Base-by-base conservation (phyloP, 2,113 vertebrate species). In the Speoplatyrhinus poulsoni region DNA sequence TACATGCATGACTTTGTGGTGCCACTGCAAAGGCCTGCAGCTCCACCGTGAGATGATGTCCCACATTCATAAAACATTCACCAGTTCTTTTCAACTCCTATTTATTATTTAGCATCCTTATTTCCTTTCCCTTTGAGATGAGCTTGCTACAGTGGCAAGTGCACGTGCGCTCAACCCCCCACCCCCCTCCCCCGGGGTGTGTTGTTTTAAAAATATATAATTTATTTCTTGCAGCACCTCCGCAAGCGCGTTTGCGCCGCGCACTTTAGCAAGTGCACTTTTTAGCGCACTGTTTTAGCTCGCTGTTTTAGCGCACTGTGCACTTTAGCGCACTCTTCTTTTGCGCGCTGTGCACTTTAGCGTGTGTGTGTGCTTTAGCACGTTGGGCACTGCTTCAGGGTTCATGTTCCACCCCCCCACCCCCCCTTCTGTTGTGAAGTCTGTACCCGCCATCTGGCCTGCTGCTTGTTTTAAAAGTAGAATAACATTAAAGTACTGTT, bases 51-150 rank as follows among this genome's bases (percentile, higher is more conserved):
- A 88, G 83, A 89, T 90, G 88, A 90, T 90, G 87, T 92, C 89
- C 86, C 84, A 89, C 82, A 91, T 90, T 92, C 88, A 91, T 91
- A 80, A 92, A 92, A 92, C 89, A 92, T 92, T 90, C 87, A 92
- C 83, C 73, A 79, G 78, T 83, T 87, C 90, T 89, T 90, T 88
- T 92, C 85, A 89, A 81, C 87, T 87, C 67, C 63, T 88, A 85
- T 92, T 89, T 85, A 91, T 92, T 89, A 92, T 92, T 92, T 86
- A 92, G 91, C 86, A 83, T 79, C 74, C 78, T 75, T 80, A 87
- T 87, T 86, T 80, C 52, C 80, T 88, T 86, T 87, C 85, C 87
- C 82, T 91, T 84, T 88, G 87, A 90, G 85, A 87, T 78, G 82
- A 86, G 74, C 79, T 89, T 3, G 36, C 85, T 78, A 70, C 63